phyloP scores from a whole-genome alignment of 2,113 vertebrate species.

The Archocentrus centrarchus region DNA sequence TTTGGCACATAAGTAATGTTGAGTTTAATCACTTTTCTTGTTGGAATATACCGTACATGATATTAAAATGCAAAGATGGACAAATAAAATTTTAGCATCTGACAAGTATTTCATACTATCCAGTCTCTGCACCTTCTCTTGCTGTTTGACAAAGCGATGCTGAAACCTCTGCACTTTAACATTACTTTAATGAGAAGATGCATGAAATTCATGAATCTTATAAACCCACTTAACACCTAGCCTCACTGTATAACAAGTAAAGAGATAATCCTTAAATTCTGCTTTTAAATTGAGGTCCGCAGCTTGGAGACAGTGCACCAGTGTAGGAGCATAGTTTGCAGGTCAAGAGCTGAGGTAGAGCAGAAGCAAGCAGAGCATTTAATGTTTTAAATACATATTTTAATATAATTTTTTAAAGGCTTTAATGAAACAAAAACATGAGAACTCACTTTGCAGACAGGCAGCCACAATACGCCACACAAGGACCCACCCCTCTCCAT shows the following conservation, averaged over 20 bases:
- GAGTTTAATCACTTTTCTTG: slow-evolving; percentile 72
- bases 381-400: not conserved
- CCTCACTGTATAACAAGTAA: slow-evolving; percentile 20
- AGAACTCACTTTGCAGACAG: not conserved
- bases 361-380: not conserved
- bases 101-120: slow-evolving; percentile 48
- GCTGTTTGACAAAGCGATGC: slow-evolving; percentile 25
- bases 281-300: slow-evolving; percentile 30
- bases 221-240: slow-evolving; percentile 46
- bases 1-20: slow-evolving; percentile 73
- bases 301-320: not conserved
- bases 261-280: slow-evolving; percentile 34
- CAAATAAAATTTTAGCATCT: slow-evolving; percentile 61
- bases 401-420: not conserved
- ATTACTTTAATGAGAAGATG: slow-evolving; percentile 44
- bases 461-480: not conserved
- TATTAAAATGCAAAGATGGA: slow-evolving; percentile 61
- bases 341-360: slow-evolving; percentile 34
- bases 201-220: slow-evolving; percentile 38
- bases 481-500: not conserved
- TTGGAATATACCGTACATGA: slow-evolving; percentile 52
- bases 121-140: not conserved
- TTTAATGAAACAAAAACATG: not conserved
- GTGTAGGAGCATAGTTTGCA: not conserved
- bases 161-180: slow-evolving; percentile 19